These are phyloP conservation scores for Pristiophorus japonicus DNA, from an alignment of 2,113 vertebrate genomes.

Conservation along the genomic window DNA sequence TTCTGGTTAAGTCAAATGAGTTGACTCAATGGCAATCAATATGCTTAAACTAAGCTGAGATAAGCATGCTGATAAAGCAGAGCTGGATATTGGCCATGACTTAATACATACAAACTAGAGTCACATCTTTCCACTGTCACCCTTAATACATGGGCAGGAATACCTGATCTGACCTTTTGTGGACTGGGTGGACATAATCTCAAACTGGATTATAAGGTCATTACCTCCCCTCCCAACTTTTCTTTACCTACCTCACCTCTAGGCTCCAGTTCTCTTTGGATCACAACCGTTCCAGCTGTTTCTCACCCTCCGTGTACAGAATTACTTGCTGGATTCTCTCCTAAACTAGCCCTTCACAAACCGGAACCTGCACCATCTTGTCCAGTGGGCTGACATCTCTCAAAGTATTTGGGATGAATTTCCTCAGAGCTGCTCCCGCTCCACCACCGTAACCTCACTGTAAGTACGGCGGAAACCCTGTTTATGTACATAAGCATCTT, in stretches of 20 bases:
- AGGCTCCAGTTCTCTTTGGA: background rate
- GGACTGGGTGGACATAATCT: background rate
- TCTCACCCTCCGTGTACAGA: no score
- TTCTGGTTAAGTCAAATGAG: background rate
- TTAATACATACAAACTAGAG: background rate
- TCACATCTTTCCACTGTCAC: background rate
- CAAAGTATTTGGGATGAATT: background rate
- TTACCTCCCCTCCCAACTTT: background rate
- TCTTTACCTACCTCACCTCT: background rate
- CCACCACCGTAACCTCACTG: no score
- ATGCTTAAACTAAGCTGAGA: background rate
- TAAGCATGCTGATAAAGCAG: background rate
- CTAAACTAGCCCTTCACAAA: background rate
- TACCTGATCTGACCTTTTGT: background rate
- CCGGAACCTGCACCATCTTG: background rate
- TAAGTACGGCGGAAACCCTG: no score
- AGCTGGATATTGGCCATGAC: background rate
- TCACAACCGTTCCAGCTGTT: background rate
- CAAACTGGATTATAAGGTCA: background rate
- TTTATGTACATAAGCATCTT: no score
- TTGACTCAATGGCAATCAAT: background rate
- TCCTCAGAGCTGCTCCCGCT: background rate
- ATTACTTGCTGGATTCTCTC: background rate
- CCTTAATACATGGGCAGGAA: background rate
- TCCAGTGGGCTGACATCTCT: background rate